Conservation (phyloP, 2,797 vertebrate genomes). For the Periparus ater region DNA sequence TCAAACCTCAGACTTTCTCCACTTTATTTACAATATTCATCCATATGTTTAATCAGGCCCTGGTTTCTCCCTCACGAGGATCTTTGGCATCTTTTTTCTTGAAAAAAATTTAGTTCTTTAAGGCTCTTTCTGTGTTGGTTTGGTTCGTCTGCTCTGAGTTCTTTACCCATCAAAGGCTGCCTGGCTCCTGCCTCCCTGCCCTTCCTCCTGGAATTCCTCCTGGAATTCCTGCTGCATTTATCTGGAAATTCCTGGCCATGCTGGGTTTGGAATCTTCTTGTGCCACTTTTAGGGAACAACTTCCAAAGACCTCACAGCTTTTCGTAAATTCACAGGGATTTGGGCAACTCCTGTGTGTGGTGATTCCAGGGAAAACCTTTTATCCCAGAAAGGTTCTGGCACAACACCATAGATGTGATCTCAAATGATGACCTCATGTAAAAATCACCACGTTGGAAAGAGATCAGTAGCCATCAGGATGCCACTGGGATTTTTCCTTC, state of each 20-base stretch:
- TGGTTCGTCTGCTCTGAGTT: neutral
- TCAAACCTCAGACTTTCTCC: neutral
- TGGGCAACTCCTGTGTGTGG: neutral
- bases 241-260: neutral
- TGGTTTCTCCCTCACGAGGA: slow-evolving; percentile 4
- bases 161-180: neutral
- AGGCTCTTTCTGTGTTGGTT: neutral
- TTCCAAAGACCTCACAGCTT: neutral
- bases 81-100: slow-evolving; percentile 32
- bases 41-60: slow-evolving; percentile 12
- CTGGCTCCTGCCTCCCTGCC: neutral
- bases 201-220: neutral
- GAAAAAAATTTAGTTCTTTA: neutral
- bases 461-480: neutral
- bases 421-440: slow-evolving; percentile 10
- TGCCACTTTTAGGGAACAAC: neutral
- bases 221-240: neutral
- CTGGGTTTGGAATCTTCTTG: neutral
- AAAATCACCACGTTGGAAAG: neutral
- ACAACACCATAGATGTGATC: neutral
- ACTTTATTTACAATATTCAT: neutral
- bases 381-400: neutral
- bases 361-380: neutral
- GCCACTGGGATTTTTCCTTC: neutral
- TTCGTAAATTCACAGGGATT: neutral